Base-by-base conservation (phyloP, 2,113 vertebrate species). In the Dipodomys ordii region DNA sequence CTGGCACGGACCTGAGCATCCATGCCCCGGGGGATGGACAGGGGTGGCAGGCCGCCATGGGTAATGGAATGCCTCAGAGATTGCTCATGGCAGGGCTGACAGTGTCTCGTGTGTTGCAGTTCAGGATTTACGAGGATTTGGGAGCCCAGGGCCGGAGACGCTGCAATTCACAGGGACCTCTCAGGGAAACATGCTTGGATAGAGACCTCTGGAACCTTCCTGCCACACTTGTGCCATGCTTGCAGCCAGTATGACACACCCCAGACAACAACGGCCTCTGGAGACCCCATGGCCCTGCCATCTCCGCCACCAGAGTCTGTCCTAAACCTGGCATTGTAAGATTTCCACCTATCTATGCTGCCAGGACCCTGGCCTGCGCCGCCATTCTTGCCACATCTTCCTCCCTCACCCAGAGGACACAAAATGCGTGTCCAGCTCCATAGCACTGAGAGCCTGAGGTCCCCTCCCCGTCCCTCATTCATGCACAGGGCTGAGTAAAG, bases 31-130 rank as follows among this genome's bases (percentile, higher is more conserved):
- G 83, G 87, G 22, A 13, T 11, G 53, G 53, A 13, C 53, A 18
- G 49, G 0, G 0, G 64, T 96, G 97, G 96, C 97, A 88, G 79
- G 25, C 4, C 94, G 96, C 97, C 73, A 23, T 7, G 93, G 97
- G 95, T 82, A 94, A 97, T 87, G 97, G 96, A 97, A 97, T 97
- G 97, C 77, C 0, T 1, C 2, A 39, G 94, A 87, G 83, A 93
- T 60, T n/a, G 81, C 92, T 93, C 44, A 15, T 46, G 83, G 60
- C 0, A 0, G 83, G 83, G 71, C 96, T 81, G 88, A 79, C 74
- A 80, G 85, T 16, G 5, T 93, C 86, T 92, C 46, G 0, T 19
- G 65, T 73, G 95, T 97, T 57, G 53, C 53, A 57, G 53, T 18
- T 57, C 53, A 57, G 53, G 53, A 57, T 18, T 57, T 57, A 19